These are phyloP conservation scores for Orius insidiosus DNA, from an alignment of 1,140 invertebrate species.

Conservation along the genomic window DNA sequence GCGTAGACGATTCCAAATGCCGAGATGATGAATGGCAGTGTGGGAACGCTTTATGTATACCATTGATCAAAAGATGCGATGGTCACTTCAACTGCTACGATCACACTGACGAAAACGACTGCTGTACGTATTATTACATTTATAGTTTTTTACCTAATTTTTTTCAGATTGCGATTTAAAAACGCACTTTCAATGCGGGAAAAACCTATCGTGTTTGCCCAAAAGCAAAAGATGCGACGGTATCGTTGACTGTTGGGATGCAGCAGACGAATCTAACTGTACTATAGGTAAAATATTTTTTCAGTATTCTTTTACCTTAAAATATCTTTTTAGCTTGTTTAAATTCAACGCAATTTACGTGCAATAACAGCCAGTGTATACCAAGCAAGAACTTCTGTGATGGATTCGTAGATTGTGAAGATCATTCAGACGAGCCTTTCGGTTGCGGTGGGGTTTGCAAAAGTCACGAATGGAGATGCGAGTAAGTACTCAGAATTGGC, in stretches of 20 bases:
- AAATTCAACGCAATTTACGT: constrained; percentile 32
- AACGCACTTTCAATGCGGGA: constrained; percentile 58
- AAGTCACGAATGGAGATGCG: constrained; percentile 34
- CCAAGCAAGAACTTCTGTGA: constrained; percentile 40
- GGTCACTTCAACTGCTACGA: constrained; percentile 48
- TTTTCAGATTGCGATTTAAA: constrained; percentile 46
- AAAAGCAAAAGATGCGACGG: constrained; percentile 50
- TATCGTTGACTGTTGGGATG: constrained; percentile 62
- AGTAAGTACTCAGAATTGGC: no score
- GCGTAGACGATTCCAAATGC: constrained; percentile 29
- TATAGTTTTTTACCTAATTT: constrained; percentile 1
- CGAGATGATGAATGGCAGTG: constrained; percentile 47
- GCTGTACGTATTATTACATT: constrained; percentile 35
- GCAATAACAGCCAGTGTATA: constrained; percentile 42
- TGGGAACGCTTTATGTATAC: constrained; percentile 45
- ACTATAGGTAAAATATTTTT: constrained; percentile 35
- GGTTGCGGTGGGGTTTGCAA: constrained; percentile 37
- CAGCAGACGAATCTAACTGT: constrained; percentile 59
- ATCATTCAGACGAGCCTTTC: constrained; percentile 46
- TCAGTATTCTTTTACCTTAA: constrained; percentile 13
- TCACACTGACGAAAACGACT: constrained; percentile 56
- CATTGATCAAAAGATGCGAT: constrained; percentile 43
- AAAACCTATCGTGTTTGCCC: constrained; percentile 54
- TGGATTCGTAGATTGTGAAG: constrained; percentile 39
- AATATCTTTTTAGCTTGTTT: constrained; percentile 28